Evolutionary conservation across 2,797 vertebrate species (phyloP), one percentile per base, ranked within the genome.

Genomic region (Hozukius guyotensis): DNA sequence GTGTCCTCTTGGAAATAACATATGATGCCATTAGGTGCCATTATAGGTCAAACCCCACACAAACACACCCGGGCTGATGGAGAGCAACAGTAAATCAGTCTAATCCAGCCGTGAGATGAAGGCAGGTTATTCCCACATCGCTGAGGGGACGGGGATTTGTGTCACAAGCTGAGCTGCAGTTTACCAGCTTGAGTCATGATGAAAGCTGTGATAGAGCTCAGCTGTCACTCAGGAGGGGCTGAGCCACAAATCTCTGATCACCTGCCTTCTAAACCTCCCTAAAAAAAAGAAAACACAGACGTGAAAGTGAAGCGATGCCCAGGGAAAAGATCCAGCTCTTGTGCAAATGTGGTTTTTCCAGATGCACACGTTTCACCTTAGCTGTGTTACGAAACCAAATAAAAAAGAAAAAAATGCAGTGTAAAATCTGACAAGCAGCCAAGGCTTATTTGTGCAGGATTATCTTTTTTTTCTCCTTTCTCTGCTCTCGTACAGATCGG

Each of bases 1-100:
- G 85, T 31, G 86, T 90, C 84, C 84, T 87, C 86, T 78, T 55
- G 66, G 73, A 86, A 70, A 77, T 85, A 85, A 91, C 85, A 66
- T 87, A 89, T 69, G 80, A 87, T 74, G 77, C 89, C 80, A 91
- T 91, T 87, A 93, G 84, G 69, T 86, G 61, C 72, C 75, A 87
- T 90, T 87, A 89, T 76, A 56, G 89, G 87, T 90, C 86, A 89
- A 81, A 80, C 71, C 81, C 29, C 74, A 38, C 78, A 52, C 88
- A 83, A 89, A 91, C 89, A 87, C 85, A 69, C 13, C n/a, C 11
- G 2, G 70, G 77, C 72, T 65, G 75, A 68, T 0, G 16, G 49
- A 36, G 38, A 83, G 87, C 69, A 29, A 18, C 83, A 61, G 80
- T 86, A 86, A 88, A 88, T 94, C 89, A 89, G 57, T 82, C 22